phyloP scores from a whole-genome alignment of 23 tunicate genomes.

The Botrylloides violaceus region DNA sequence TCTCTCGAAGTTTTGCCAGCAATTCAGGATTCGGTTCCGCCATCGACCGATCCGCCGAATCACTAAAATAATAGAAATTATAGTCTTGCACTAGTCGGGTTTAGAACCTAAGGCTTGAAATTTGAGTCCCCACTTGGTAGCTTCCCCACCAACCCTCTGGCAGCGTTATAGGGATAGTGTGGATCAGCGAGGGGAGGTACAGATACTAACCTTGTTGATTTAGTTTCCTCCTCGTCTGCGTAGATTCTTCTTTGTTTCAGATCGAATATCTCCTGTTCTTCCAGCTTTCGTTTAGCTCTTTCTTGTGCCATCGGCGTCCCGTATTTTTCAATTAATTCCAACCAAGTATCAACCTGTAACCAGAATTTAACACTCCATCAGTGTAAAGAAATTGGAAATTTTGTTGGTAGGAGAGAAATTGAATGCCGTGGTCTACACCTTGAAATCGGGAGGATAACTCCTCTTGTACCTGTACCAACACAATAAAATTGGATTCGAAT shows the following conservation, averaged over 20 bases:
- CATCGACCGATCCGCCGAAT: not conserved
- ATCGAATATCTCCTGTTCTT: conserved; percentile 75
- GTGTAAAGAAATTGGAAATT: not conserved
- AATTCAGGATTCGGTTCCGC: conserved; percentile 69
- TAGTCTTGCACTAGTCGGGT: too few relatives aligned
- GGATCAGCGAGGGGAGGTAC: not conserved
- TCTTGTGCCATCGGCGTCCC: conserved; percentile 67
- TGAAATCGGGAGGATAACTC: too few relatives aligned
- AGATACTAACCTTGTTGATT: not conserved
- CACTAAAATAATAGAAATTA: too few relatives aligned
- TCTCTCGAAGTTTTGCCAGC: conserved; percentile 45
- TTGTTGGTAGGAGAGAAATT: too few relatives aligned
- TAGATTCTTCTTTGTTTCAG: conserved; percentile 45
- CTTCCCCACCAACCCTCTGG: too few relatives aligned
- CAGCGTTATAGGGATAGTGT: not conserved
- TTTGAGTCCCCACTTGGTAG: too few relatives aligned
- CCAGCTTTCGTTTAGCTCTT: conserved; percentile 37
- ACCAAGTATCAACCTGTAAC: conserved; percentile 48
- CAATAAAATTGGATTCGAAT: too few relatives aligned
- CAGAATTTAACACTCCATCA: not conserved
- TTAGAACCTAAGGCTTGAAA: too few relatives aligned
- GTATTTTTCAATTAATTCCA: conserved; percentile 45
- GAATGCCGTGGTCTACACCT: too few relatives aligned
- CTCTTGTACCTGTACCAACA: too few relatives aligned
- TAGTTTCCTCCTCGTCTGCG: not conserved